These are phyloP conservation scores for Epinotia demarniana DNA, from an alignment of 2,888 invertebrate genomes.

Conservation along the genomic window DNA sequence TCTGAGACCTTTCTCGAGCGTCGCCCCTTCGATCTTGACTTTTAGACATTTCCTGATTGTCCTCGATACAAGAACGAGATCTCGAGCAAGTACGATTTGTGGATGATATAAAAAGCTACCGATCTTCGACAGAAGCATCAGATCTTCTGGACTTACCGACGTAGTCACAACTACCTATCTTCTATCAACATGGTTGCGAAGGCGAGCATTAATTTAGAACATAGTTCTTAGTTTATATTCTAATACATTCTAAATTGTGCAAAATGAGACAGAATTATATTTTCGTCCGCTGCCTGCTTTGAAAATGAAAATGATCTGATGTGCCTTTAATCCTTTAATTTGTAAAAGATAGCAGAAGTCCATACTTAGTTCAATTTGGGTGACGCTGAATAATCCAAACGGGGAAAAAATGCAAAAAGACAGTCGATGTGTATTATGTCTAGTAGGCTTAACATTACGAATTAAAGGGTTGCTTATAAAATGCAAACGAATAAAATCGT, in stretches of 20 bases:
- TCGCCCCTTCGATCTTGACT: conserved; percentile 76
- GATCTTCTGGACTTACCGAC: conserved; percentile 62
- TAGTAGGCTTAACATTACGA: no score
- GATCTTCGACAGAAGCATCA: conserved; percentile 59
- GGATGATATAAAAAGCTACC: conserved; percentile 66
- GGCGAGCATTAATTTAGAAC: conserved; percentile 54
- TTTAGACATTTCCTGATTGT: conserved; percentile 78
- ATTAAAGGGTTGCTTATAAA: no score
- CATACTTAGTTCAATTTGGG: no score
- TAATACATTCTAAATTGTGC: no score
- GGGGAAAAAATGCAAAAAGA: no score
- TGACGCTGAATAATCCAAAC: no score
- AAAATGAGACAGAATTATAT: no score
- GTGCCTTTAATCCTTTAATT: background rate
- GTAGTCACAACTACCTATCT: conserved; percentile 67
- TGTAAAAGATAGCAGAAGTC: no score
- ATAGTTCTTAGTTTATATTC: background rate
- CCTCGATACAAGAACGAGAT: conserved; percentile 61
- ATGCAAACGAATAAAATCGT: background rate
- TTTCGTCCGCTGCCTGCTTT: background rate
- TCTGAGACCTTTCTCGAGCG: conserved; percentile 62
- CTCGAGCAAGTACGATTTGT: conserved; percentile 64
- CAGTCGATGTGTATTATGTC: no score
- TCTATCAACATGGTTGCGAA: conserved; percentile 73
- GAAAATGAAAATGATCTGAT: background rate